phyloP scores from a whole-genome alignment of 2,113 vertebrate genomes.

The Tinamus guttatus region DNA sequence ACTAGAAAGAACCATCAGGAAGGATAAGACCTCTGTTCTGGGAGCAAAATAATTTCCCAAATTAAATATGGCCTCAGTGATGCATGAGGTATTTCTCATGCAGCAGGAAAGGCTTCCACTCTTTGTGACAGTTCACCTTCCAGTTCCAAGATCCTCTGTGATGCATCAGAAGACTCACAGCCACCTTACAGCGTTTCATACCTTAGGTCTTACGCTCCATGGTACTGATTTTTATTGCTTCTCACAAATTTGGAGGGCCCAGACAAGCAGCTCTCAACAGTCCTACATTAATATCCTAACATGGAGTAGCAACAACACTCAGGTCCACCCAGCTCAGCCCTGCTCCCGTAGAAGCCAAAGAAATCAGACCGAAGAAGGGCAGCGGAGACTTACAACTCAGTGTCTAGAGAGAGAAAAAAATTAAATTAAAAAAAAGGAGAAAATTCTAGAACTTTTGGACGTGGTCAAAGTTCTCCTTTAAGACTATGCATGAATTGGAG shows the following conservation, averaged over 20 bases:
- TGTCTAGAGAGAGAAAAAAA: not conserved
- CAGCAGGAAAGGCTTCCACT: not conserved
- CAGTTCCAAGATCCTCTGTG: not conserved
- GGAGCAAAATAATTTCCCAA: not conserved
- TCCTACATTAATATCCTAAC: not conserved
- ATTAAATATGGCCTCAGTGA: not conserved
- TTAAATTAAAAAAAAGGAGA: not conserved
- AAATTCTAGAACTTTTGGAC: not conserved
- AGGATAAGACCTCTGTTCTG: not conserved
- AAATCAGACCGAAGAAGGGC: not conserved
- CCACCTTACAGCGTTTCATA: not conserved
- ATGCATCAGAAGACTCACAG: not conserved
- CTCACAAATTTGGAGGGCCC: not conserved
- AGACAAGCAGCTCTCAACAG: not conserved
- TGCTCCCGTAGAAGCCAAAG: not conserved
- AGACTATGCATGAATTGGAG: not conserved
- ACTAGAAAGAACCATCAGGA: not conserved
- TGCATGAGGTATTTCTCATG: not conserved
- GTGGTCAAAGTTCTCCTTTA: not conserved
- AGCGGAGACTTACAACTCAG: not conserved
- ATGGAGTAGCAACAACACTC: not conserved
- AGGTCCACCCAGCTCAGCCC: not conserved
- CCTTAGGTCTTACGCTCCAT: not conserved
- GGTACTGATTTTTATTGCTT: not conserved
- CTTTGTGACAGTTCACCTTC: not conserved